Evolutionary conservation across 2,888 invertebrate genomes (phyloP), one percentile per base, ranked within the genome.

Genomic region (Pachycephus smyrnensis): DNA sequence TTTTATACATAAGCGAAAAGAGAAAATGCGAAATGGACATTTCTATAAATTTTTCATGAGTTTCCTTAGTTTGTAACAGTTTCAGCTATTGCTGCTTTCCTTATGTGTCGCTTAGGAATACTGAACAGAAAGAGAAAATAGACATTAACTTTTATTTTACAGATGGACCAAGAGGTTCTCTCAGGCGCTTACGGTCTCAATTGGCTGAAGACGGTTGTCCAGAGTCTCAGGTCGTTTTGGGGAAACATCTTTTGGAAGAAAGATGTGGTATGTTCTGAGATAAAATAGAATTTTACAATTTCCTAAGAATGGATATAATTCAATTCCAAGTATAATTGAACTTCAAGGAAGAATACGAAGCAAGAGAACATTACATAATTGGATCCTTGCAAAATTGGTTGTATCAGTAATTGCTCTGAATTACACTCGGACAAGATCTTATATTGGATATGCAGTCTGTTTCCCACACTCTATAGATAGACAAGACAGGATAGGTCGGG

Each of bases 181-280:
- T 95, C 77, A 93, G 93, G 88, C 92, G 95, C 76, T 91, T 95
- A 75, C 92, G 95, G 37, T 94, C 90, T 87, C 96, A 96, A 88
- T 92, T 97, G 82, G 97, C 97, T 0, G 96, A 96, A 87, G 97
- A 97, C 92, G 97, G 97, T 12, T 97, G 97, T 90, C 96, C 97
- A 0, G 97, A 97, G 88, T 97, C 97, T 12, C 98, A 98, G 92
- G 96, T 97, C 81, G 96, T 97, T 77, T 92, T 97, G 79, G 98
- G 97, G 4, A 97, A 97, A 89, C 95, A 96, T 87, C 92, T 98
- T 69, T 92, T 98, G 84, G 95, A 96, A 85, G 96, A 96, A 88
- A 94, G 94, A 91, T 95, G 95, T 92, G 96, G 96, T 96, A 92
- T 89, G 92, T 86, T 31, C 31, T 76, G 32, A 30, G 30, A 1